A percentile compares a stretch with the other conserved stretches of the same genome.
These are phyloP conservation scores for Parapristionchus giblindavisi DNA, from an alignment of 2,888 invertebrate species.

Conservation along the genomic window DNA sequence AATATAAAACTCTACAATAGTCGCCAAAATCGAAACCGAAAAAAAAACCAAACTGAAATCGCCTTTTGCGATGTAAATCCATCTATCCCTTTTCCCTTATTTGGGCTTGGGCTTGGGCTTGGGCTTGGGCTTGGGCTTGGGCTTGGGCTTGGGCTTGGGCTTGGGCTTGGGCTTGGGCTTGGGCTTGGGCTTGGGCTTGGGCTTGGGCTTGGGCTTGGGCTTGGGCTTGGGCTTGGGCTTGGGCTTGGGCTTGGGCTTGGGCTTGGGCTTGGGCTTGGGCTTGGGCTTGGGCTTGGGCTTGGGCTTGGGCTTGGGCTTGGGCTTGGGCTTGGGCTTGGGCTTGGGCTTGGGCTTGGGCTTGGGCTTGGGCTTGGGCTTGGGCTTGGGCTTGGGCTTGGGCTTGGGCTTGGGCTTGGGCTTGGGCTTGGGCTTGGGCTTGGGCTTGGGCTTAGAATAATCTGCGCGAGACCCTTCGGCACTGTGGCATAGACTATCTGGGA, in stretches of 20 bases:
- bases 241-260: slow-evolving; percentile 40
- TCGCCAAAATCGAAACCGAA: no score
- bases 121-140: slow-evolving; percentile 39
- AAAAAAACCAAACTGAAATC: no score
- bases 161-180: slow-evolving; percentile 41
- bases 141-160: slow-evolving; percentile 41
- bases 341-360: slow-evolving; percentile 40
- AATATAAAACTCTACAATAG: no score
- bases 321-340: slow-evolving; percentile 39
- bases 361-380: slow-evolving; percentile 42
- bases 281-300: slow-evolving; percentile 49
- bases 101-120: slow-evolving; percentile 41
- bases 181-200: slow-evolving; percentile 45
- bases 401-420: slow-evolving; percentile 42
- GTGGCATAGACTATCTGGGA: no score
- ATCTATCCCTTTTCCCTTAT: no score
- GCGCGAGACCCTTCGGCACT: no score
- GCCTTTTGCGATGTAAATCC: no score
- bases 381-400: slow-evolving; percentile 40
- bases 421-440: no score
- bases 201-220: slow-evolving; percentile 45
- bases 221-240: slow-evolving; percentile 43
- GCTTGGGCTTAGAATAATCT: no score
- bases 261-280: slow-evolving; percentile 46
- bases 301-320: slow-evolving; percentile 44